Evolutionary conservation across 2,797 vertebrate species (phyloP).

Genomic region (Scomberomorus guttatus): DNA sequence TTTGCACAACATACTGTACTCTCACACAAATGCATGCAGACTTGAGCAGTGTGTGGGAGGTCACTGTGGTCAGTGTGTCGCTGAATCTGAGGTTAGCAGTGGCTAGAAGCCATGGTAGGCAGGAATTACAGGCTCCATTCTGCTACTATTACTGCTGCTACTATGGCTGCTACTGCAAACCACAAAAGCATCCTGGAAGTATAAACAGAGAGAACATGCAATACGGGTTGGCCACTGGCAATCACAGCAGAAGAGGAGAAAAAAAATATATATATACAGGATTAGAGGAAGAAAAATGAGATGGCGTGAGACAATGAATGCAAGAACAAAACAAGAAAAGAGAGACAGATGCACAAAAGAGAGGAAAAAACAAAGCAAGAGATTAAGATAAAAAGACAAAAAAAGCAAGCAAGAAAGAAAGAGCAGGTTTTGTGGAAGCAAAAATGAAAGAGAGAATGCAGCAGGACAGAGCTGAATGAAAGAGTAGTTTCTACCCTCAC

Average conservation of each 20-base stretch:
- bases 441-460: background rate
- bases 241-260: background rate
- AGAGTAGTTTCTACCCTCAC: conserved; percentile 27
- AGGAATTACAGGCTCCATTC: conserved; percentile 68
- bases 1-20: conserved; percentile 1
- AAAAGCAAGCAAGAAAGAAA: background rate
- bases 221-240: conserved; percentile 15
- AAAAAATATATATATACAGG: background rate
- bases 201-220: conserved; percentile 39
- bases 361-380: background rate
- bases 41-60: conserved; percentile 62
- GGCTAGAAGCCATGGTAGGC: conserved; percentile 61
- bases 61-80: conserved; percentile 73
- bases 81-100: conserved; percentile 71
- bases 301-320: background rate
- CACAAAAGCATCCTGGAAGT: conserved; percentile 46
- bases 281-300: conserved; percentile 7
- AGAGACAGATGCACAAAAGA: background rate
- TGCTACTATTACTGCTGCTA: conserved; percentile 48
- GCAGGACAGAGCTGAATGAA: background rate
- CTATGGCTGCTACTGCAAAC: conserved; percentile 61
- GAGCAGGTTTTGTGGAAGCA: background rate
- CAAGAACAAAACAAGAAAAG: background rate
- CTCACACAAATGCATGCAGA: conserved; percentile 54
- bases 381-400: background rate